Conservation (phyloP, 2,113 vertebrate species). For the Lamprotornis superbus region DNA sequence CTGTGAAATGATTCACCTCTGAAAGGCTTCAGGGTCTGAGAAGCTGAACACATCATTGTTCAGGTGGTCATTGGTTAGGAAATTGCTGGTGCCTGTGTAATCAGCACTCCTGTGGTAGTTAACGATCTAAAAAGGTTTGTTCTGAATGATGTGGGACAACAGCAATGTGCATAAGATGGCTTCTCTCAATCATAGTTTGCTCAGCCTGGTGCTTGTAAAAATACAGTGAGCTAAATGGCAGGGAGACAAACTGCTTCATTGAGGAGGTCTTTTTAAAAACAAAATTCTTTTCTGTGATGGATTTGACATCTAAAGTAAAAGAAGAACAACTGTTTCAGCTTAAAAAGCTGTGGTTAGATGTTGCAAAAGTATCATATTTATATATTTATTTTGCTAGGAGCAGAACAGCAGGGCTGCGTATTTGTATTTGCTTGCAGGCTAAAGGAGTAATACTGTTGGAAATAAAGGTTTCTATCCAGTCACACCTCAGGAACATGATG, state of each 20-base stretch:
- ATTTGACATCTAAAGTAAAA: constrained; percentile 67
- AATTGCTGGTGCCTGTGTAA: constrained; percentile 99
- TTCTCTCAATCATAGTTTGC: constrained; percentile 89
- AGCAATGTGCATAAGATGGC: constrained; percentile 90
- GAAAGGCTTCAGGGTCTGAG: constrained; percentile 99
- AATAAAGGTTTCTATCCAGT: not conserved
- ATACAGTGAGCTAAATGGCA: constrained; percentile 68
- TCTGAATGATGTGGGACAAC: constrained; percentile 99
- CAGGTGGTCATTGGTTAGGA: constrained; percentile 99
- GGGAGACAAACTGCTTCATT: constrained; percentile 65
- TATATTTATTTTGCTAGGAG: constrained; percentile 44
- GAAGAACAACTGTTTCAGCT: constrained; percentile 53
- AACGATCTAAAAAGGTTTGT: constrained; percentile 99
- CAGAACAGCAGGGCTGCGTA: not conserved
- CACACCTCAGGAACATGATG: fast-evolving
- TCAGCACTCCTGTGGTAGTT: constrained; percentile 99
- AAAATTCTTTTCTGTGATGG: constrained; percentile 64
- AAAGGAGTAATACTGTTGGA: not conserved
- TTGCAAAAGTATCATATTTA: constrained; percentile 35
- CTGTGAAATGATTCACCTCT: constrained; percentile 99
- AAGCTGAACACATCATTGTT: constrained; percentile 99
- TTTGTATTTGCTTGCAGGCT: not conserved
- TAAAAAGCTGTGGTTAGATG: constrained; percentile 64
- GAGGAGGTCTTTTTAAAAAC: constrained; percentile 70
- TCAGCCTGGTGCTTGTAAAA: constrained; percentile 78